Evolutionary conservation across 2,888 invertebrate species (phyloP).

Genomic region (Phasia obesa): DNA sequence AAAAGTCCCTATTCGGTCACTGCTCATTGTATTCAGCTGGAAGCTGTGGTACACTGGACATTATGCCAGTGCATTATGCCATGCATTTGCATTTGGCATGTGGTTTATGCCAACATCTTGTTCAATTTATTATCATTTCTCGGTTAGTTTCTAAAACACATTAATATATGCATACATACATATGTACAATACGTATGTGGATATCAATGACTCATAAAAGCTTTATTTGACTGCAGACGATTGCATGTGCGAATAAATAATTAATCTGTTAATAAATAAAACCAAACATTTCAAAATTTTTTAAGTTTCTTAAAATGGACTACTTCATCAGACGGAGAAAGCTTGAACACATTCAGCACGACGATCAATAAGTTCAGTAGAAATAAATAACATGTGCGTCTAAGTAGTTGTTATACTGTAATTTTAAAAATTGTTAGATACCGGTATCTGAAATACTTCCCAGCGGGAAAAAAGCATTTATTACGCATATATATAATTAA

Average conservation of each 20-base stretch:
- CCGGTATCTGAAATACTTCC: too few relatives aligned
- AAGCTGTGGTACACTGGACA: slow-evolving; percentile 46
- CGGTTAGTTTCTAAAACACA: slow-evolving; percentile 77
- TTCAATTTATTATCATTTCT: slow-evolving; percentile 80
- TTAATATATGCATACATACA: slow-evolving; percentile 23
- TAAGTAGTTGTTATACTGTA: too few relatives aligned
- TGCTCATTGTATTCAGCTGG: slow-evolving; percentile 15
- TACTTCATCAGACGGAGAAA: too few relatives aligned
- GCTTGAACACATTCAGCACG: too few relatives aligned
- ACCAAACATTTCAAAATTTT: too few relatives aligned
- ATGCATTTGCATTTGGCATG: slow-evolving; percentile 58
- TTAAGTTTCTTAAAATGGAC: too few relatives aligned
- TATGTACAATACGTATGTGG: neutral
- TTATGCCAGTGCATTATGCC: slow-evolving; percentile 34
- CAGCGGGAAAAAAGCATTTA: too few relatives aligned
- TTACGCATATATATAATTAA: too few relatives aligned
- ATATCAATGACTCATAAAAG: neutral
- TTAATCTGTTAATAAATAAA: too few relatives aligned
- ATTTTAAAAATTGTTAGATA: too few relatives aligned
- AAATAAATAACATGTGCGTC: too few relatives aligned
- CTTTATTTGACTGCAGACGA: neutral
- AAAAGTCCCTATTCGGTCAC: slow-evolving; percentile 20
- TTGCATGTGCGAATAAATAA: neutral
- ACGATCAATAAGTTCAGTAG: too few relatives aligned
- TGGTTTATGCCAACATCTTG: slow-evolving; percentile 77